Evolutionary conservation across 2,797 vertebrate genomes (phyloP), one percentile per base, ranked within the genome.

Genomic region (Mergus octosetaceus): DNA sequence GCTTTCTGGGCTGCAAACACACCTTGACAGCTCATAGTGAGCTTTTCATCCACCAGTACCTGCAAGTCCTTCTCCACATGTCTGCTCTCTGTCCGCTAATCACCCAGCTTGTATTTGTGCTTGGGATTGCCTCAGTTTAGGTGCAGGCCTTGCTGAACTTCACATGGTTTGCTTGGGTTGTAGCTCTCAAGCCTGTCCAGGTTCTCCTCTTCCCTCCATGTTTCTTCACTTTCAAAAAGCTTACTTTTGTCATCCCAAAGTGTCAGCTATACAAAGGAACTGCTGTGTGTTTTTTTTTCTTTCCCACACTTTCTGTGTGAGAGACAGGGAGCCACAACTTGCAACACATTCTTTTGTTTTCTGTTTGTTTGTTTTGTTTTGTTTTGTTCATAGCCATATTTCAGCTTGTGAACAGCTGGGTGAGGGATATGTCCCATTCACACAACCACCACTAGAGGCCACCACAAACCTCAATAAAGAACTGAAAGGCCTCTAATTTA

Each of bases 391-490:
- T 4, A 61, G 36, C 16, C 28, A 7, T 64, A 16, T 0, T 4
- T 25, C 2, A 13, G 27, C 10, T 36, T 9, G 11, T 34, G 19
- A 10, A 17, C 25, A 66, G 27, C 11, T 0, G 1, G 49, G 47
- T 41, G 17, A 58, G 28, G 18, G 18, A 65, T 58, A 25, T 2
- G 78, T 53, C 58, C 70, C n/a, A 2, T 68, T 34, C 60, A 38
- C 47, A 47, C 11, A 21, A 11, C 2, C 39, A 53, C 90, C 94
- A 61, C 86, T 84, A 97, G 95, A 95, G 86, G 93, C 53, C 86
- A 71, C 22, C 47, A 8, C 77, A 74, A 84, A 73, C 80, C 80
- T 91, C 58, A 12, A 3, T 30, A 82, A 83, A 49, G 24, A 79
- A 20, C 21, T 14, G 2, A 60, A 74, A 51, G 2, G 0, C 3